These are phyloP conservation scores for Eupeodes latifasciatus DNA, from an alignment of 2,888 invertebrate species.

Conservation along the genomic window DNA sequence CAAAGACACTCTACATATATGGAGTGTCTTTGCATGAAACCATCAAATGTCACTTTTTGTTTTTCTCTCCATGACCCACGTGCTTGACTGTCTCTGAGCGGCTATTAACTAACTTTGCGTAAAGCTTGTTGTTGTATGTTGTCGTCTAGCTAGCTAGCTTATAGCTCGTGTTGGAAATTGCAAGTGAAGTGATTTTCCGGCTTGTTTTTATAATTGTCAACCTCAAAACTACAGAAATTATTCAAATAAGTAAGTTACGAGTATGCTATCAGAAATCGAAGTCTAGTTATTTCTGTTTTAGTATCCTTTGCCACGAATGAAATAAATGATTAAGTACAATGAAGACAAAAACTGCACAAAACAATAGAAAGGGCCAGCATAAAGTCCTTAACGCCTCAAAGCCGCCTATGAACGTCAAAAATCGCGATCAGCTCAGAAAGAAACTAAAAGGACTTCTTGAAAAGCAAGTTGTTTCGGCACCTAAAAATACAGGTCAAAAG, in stretches of 20 bases:
- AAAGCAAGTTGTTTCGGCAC: constrained; percentile 14
- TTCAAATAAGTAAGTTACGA: background rate
- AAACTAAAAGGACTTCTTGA: constrained; percentile 50
- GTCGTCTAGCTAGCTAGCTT: too few relatives aligned
- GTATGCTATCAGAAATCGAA: background rate
- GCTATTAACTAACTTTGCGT: too few relatives aligned
- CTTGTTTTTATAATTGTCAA: background rate
- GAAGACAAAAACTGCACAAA: constrained; percentile 36
- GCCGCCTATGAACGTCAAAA: constrained; percentile 14
- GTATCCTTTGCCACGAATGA: background rate
- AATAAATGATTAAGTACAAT: background rate
- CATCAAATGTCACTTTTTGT: too few relatives aligned
- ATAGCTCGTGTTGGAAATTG: background rate
- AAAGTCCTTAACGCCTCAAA: background rate
- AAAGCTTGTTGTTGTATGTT: too few relatives aligned
- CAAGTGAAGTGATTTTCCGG: too few relatives aligned
- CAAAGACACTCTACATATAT: too few relatives aligned
- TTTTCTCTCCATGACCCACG: too few relatives aligned
- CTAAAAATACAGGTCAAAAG: background rate
- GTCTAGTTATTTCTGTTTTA: constrained; percentile 11
- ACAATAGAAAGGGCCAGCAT: background rate
- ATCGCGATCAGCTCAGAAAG: constrained; percentile 44
- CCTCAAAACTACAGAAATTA: background rate
- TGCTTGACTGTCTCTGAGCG: too few relatives aligned
- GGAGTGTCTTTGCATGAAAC: too few relatives aligned